Evolutionary conservation across 1,140 invertebrate genomes (phyloP).

Genomic region (Scaptodrosophila lebanonensis): DNA sequence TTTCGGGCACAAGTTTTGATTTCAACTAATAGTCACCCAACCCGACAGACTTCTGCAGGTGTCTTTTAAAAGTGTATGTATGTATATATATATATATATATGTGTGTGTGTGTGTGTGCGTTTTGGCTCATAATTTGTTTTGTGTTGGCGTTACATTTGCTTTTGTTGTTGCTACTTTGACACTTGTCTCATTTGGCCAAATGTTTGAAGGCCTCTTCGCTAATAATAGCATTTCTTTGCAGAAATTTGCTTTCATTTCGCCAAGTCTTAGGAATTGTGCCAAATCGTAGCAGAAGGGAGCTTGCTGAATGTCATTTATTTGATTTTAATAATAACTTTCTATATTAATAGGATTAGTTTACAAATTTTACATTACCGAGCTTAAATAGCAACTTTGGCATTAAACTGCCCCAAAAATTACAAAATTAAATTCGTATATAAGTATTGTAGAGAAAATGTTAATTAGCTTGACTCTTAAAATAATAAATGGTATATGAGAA

Average conservation of each 20-base stretch:
- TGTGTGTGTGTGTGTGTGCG: conserved; percentile 13
- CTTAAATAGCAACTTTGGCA: no score
- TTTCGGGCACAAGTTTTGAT: conserved; percentile 36
- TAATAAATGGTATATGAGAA: no score
- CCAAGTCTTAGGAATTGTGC: background rate
- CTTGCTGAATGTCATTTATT: no score
- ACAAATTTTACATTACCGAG: no score
- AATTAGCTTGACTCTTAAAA: no score
- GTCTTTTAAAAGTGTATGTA: background rate
- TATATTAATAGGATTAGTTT: no score
- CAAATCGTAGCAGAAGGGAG: no score
- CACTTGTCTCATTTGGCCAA: background rate
- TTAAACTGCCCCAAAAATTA: no score
- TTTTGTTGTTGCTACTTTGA: conserved; percentile 13
- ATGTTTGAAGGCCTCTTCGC: background rate
- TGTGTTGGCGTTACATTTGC: conserved; percentile 44
- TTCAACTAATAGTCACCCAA: conserved; percentile 40
- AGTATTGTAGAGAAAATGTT: no score
- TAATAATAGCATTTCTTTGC: conserved; percentile 57
- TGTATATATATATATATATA: conserved; percentile 46
- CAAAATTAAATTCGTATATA: no score
- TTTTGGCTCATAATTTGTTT: conserved; percentile 3
- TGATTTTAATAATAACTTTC: no score
- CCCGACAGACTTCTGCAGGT: background rate
- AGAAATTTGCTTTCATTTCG: conserved; percentile 53